Conservation (phyloP, 2,888 invertebrate genomes). For the Catocala nupta region DNA sequence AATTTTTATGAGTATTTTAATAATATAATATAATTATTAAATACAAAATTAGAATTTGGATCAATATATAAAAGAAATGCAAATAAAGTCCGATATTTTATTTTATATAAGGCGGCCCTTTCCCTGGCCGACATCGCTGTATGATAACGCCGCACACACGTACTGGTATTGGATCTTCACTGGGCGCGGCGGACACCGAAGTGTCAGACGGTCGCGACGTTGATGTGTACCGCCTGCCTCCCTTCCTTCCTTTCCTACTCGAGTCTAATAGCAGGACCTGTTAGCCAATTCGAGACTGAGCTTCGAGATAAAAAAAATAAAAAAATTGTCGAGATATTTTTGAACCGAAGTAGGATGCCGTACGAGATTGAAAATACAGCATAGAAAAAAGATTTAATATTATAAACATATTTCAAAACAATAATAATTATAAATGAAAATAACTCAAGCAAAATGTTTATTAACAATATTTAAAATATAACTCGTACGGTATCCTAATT, state of each 20-base stretch:
- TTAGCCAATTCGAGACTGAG: constrained; percentile 78
- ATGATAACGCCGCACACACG: constrained; percentile 76
- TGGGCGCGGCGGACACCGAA: constrained; percentile 82
- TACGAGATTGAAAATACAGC: constrained; percentile 4
- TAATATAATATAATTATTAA: neutral
- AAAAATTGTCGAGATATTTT: constrained; percentile 10
- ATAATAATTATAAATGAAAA: neutral
- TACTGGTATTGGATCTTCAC: constrained; percentile 85
- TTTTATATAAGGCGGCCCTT: constrained; percentile 40
- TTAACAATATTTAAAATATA: neutral
- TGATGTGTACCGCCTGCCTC: constrained; percentile 79
- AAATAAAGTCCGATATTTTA: neutral
- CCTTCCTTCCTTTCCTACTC: constrained; percentile 82
- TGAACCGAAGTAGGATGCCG: constrained; percentile 6
- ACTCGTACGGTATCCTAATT: constrained; percentile 6
- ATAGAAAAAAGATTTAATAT: neutral
- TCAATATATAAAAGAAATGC: neutral
- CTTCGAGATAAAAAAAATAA: constrained; percentile 34
- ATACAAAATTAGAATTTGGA: neutral
- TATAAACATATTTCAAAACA: neutral
- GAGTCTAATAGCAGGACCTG: constrained; percentile 87
- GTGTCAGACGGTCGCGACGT: constrained; percentile 84
- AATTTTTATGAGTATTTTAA: too few species aligned
- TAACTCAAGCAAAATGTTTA: too few species aligned
- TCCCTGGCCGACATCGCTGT: constrained; percentile 70